These are phyloP conservation scores for Melanotaenia maccullochi DNA, from an alignment of 2,797 vertebrate species.

Conservation along the genomic window DNA sequence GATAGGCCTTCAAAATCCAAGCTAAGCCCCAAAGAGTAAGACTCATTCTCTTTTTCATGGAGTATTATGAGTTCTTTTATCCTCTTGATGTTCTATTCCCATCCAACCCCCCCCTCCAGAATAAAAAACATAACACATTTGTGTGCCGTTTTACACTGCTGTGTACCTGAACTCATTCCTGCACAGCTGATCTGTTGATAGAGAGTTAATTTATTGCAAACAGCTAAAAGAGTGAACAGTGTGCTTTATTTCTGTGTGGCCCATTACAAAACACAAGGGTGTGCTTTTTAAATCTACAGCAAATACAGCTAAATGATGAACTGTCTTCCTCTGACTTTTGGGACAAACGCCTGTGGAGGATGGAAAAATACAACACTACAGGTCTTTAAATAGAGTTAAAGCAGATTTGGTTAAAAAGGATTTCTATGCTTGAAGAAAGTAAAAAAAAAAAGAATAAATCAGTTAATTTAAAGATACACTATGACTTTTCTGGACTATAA, in stretches of 20 bases:
- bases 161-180: conserved; percentile 13
- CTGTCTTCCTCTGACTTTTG: conserved; percentile 17
- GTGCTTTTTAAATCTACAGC: conserved; percentile 11
- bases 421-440: not conserved
- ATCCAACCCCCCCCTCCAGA: conserved; percentile 11
- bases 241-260: not conserved
- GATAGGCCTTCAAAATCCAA: not conserved
- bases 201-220: conserved; percentile 22
- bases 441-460: too few species aligned
- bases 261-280: conserved; percentile 12
- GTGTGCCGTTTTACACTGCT: conserved; percentile 18
- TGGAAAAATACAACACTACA: conserved; percentile 11
- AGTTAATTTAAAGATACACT: not conserved
- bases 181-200: conserved; percentile 3
- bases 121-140: conserved; percentile 10
- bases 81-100: not conserved
- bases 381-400: conserved; percentile 17
- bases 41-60: not conserved
- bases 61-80: not conserved
- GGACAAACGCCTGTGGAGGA: conserved; percentile 16
- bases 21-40: conserved; percentile 6
- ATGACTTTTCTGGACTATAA: not conserved
- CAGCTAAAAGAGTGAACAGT: conserved; percentile 21
- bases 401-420: conserved; percentile 20
- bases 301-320: conserved; percentile 27